Evolutionary conservation across 2,797 vertebrate genomes (phyloP).

Genomic region (Esox lucius): DNA sequence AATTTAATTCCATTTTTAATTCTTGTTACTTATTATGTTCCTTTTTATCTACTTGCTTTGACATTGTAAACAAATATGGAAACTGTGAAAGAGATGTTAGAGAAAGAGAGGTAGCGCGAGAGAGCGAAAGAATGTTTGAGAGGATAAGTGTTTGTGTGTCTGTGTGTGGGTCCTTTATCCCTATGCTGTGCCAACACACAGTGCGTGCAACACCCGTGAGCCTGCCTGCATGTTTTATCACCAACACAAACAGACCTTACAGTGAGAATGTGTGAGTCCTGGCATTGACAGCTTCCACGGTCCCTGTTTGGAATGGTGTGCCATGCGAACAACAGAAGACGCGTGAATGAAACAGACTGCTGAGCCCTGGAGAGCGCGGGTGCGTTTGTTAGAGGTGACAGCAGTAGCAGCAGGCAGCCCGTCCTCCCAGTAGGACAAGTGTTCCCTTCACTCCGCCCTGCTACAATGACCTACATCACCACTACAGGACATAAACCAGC

Average conservation of each 20-base stretch:
- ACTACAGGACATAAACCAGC: not conserved
- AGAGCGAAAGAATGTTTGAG: not conserved
- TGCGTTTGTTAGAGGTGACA: constrained; percentile 16
- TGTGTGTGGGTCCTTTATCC: not conserved
- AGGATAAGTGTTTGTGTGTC: not conserved
- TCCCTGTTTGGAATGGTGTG: constrained; percentile 29
- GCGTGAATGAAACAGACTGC: constrained; percentile 30
- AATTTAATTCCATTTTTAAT: no score
- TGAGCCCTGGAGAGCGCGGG: constrained; percentile 22
- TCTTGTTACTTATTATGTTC: no score
- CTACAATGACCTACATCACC: not conserved
- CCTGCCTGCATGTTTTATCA: constrained; percentile 1
- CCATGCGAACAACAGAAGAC: constrained; percentile 15
- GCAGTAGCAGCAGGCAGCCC: not conserved
- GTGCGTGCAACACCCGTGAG: constrained; percentile 20
- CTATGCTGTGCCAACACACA: not conserved
- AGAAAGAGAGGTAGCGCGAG: not conserved
- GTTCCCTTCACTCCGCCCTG: not conserved
- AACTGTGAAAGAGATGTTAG: not conserved
- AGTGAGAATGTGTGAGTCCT: constrained; percentile 7
- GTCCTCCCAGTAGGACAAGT: not conserved
- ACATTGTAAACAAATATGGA: no score
- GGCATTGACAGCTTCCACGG: constrained; percentile 26
- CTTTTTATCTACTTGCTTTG: no score
- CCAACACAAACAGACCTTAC: not conserved